Conservation (phyloP, 1,140 invertebrate genomes). For the Drosophila mojavensis region DNA sequence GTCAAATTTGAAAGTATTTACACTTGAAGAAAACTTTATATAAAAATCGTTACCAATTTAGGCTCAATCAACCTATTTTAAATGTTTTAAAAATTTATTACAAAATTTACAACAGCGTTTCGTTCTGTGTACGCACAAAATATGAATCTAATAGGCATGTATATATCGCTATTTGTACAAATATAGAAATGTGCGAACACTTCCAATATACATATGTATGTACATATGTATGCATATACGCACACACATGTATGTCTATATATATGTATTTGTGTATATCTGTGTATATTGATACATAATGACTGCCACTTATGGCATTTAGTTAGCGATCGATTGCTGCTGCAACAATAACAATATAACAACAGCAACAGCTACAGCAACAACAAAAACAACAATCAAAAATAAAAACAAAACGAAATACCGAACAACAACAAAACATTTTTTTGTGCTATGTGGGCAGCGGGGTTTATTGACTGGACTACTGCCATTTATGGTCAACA, state of each 20-base stretch:
- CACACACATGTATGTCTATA: neutral
- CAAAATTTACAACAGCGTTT: neutral
- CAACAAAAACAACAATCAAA: neutral
- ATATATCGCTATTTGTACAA: conserved; percentile 41
- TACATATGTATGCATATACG: no score
- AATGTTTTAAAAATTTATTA: no score
- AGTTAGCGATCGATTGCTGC: conserved; percentile 58
- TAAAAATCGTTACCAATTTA: neutral
- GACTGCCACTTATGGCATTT: conserved; percentile 66
- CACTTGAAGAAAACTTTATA: no score
- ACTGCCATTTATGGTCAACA: conserved; percentile 66
- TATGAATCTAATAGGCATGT: conserved; percentile 10
- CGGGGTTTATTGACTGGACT: conserved; percentile 70
- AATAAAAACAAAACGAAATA: conserved; percentile 38
- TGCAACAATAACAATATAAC: conserved; percentile 2
- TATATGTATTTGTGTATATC: no score
- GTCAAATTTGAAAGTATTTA: no score
- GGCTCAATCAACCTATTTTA: no score
- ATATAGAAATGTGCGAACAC: conserved; percentile 50
- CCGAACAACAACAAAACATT: conserved; percentile 37
- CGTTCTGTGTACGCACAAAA: conserved; percentile 9
- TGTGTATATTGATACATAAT: neutral
- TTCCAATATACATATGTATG: conserved; percentile 27
- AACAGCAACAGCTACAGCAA: neutral
- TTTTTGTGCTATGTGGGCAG: conserved; percentile 57